Evolutionary conservation across 1,140 invertebrate genomes (phyloP).

Genomic region (Lutraria rhynchaena): DNA sequence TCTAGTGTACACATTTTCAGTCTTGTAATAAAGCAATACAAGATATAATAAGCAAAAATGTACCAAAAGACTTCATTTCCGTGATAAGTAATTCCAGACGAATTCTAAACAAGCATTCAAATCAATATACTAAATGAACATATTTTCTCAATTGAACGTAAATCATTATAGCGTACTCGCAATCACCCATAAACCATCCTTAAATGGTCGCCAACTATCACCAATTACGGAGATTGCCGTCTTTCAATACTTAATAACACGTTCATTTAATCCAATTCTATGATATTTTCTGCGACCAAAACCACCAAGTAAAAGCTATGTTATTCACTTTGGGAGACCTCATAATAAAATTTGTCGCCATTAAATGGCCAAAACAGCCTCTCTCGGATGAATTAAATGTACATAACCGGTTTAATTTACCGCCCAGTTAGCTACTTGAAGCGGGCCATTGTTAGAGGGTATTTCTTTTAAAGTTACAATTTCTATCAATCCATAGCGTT

Average conservation of each 20-base stretch:
- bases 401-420: constrained; percentile 57
- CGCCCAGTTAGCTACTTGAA: constrained; percentile 36
- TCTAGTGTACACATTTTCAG: too few relatives aligned
- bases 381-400: constrained; percentile 53
- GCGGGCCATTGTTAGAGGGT: constrained; percentile 34
- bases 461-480: constrained; percentile 59
- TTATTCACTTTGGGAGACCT: constrained; percentile 46
- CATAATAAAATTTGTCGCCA: constrained; percentile 45
- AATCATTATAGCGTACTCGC: too few relatives aligned
- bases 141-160: too few relatives aligned
- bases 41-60: too few relatives aligned
- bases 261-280: constrained; percentile 40
- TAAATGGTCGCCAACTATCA: background rate
- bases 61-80: too few relatives aligned
- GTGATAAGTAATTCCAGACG: too few relatives aligned
- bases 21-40: too few relatives aligned
- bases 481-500: constrained; percentile 44
- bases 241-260: constrained; percentile 30
- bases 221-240: constrained; percentile 23
- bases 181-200: too few relatives aligned
- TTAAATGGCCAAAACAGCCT: constrained; percentile 19
- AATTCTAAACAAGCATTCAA: too few relatives aligned
- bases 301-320: constrained; percentile 1
- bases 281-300: constrained; percentile 1
- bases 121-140: too few relatives aligned